phyloP scores from a whole-genome alignment of 2,888 invertebrate species.

The Drosophila ustulata region DNA sequence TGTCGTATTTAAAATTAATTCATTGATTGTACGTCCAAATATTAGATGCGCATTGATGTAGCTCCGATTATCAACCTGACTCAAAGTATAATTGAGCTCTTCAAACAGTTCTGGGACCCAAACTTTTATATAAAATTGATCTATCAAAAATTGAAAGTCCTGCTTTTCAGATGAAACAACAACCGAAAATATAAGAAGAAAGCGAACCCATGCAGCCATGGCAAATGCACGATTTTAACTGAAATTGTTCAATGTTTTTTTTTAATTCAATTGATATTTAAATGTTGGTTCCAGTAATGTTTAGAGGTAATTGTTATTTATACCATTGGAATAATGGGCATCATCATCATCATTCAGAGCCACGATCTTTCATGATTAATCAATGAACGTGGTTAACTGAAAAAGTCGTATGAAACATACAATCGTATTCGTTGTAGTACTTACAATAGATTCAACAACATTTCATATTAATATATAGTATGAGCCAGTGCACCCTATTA shows the following conservation, averaged over 20 bases:
- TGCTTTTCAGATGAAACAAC: constrained; percentile 9
- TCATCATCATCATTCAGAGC: too few relatives aligned
- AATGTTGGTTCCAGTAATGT: too few relatives aligned
- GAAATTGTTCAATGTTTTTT: neutral
- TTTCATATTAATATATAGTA: too few relatives aligned
- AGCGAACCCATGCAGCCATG: neutral
- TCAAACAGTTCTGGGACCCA: constrained; percentile 12
- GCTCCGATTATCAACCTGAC: constrained; percentile 30
- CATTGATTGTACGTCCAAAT: constrained; percentile 5
- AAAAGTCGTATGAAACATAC: too few relatives aligned
- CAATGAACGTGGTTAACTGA: too few relatives aligned
- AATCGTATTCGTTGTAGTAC: too few relatives aligned
- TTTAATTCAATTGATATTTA: too few relatives aligned
- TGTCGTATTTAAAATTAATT: constrained; percentile 2
- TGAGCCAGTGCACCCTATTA: too few relatives aligned
- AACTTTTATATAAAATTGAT: constrained; percentile 16
- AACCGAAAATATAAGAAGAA: neutral
- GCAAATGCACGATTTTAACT: neutral
- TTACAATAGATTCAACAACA: too few relatives aligned
- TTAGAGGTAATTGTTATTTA: too few relatives aligned
- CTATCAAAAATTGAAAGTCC: constrained; percentile 19
- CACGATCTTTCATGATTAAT: too few relatives aligned
- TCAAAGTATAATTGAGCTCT: constrained; percentile 9
- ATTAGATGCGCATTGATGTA: constrained; percentile 26
- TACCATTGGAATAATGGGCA: too few relatives aligned